These are phyloP conservation scores for Drosophila crucigera DNA, from an alignment of 2,888 invertebrate genomes.

Conservation along the genomic window DNA sequence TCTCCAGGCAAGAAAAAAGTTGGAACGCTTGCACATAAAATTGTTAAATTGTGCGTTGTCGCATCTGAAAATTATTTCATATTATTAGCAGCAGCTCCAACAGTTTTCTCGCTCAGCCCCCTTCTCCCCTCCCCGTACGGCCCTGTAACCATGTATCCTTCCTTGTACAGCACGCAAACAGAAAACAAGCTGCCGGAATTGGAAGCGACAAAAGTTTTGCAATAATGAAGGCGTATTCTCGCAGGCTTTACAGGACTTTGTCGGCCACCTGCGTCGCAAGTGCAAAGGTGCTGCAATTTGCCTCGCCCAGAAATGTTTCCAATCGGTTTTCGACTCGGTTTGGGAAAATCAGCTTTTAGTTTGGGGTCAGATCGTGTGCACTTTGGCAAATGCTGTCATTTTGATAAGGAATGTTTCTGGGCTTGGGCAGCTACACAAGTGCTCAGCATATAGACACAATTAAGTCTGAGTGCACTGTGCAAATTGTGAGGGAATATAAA, in stretches of 20 bases:
- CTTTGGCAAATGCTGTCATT: constrained; percentile 8
- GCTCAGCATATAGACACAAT: constrained; percentile 30
- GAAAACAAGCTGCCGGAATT: not conserved
- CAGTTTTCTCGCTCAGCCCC: not conserved
- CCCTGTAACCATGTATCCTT: not conserved
- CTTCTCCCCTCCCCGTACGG: not conserved
- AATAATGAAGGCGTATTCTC: constrained; percentile 47
- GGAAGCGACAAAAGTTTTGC: constrained; percentile 50
- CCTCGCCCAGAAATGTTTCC: constrained; percentile 14
- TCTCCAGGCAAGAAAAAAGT: constrained; percentile 24
- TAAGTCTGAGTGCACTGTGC: constrained; percentile 26
- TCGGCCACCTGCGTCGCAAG: constrained; percentile 33
- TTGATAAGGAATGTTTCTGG: not conserved
- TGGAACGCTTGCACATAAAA: constrained; percentile 41
- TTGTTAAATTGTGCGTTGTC: constrained; percentile 47
- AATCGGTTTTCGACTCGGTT: constrained; percentile 7
- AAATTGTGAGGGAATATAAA: not conserved
- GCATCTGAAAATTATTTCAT: constrained; percentile 44
- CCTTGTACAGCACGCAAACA: not conserved
- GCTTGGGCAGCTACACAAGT: constrained; percentile 22
- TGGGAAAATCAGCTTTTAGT: not conserved
- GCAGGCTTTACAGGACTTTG: constrained; percentile 9
- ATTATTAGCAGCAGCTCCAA: constrained; percentile 34
- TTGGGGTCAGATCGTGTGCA: constrained; percentile 12
- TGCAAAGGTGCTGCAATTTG: constrained; percentile 54